These are phyloP conservation scores for Laterallus jamaicensis DNA, from an alignment of 2,113 vertebrate genomes.

Conservation along the genomic window DNA sequence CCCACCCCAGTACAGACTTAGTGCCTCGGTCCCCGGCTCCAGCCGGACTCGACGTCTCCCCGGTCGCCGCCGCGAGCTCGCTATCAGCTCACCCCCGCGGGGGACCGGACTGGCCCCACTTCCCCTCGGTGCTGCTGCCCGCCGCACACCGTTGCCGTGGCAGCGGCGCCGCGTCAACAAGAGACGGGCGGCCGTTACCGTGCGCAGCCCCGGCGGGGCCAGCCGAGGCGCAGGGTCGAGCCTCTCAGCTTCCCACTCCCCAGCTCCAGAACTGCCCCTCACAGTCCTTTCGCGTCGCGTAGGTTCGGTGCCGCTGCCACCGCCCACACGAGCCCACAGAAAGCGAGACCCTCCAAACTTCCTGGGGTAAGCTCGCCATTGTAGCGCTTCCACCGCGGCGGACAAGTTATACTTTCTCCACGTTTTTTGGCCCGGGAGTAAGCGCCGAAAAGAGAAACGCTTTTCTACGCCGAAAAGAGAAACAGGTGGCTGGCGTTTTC, in stretches of 20 bases:
- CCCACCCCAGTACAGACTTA: too few species aligned
- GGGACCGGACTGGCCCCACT: fast-evolving
- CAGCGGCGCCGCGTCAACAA: background rate
- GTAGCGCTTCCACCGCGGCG: background rate
- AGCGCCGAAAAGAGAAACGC: background rate
- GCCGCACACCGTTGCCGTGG: background rate
- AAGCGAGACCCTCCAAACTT: too few species aligned
- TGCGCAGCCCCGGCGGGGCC: too few species aligned
- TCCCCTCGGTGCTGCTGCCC: background rate
- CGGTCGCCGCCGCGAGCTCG: fast-evolving
- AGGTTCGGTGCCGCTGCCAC: fast-evolving
- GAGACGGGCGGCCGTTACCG: background rate
- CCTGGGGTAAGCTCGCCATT: fast-evolving
- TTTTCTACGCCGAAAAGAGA: background rate
- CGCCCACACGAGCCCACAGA: fast-evolving
- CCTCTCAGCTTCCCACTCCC: fast-evolving
- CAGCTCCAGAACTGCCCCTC: background rate
- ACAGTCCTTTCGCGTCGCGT: fast-evolving
- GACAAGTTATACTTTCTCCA: too few species aligned
- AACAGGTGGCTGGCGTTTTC: fast-evolving
- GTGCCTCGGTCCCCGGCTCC: background rate
- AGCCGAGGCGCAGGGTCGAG: too few species aligned
- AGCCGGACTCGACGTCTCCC: fast-evolving
- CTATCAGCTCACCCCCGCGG: background rate
- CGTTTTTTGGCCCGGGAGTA: fast-evolving